Conservation (phyloP, 2,113 vertebrate species). For the Grammomys dolichurus region DNA sequence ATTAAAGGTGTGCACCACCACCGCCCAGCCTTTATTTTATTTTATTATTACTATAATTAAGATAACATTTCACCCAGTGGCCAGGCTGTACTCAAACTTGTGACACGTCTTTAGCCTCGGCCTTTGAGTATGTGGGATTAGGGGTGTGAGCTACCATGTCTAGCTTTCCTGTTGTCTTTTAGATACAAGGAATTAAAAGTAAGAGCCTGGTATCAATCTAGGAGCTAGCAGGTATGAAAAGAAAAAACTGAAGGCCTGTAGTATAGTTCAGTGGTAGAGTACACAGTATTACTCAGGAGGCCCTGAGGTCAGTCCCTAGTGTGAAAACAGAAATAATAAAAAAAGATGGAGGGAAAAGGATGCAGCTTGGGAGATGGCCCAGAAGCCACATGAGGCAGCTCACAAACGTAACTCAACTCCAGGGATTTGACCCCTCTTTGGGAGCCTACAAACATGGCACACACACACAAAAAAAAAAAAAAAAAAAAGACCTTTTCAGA, state of each 20-base stretch:
- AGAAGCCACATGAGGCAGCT: not conserved
- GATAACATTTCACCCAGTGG: not conserved
- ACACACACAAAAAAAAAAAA: not conserved
- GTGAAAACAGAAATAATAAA: not conserved
- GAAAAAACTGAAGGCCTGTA: too few species aligned
- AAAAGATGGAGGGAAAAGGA: not conserved
- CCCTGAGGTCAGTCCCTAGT: not conserved
- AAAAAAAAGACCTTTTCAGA: not conserved
- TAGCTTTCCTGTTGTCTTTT: constrained; percentile 4
- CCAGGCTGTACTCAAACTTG: not conserved
- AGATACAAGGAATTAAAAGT: not conserved
- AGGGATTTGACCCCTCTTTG: not conserved
- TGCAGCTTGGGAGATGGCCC: not conserved
- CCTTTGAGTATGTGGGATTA: not conserved
- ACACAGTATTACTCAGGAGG: not conserved
- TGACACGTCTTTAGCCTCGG: not conserved
- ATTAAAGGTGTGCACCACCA: too few species aligned
- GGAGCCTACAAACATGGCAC: not conserved
- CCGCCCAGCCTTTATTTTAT: not conserved
- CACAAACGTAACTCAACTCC: not conserved
- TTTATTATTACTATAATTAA: not conserved
- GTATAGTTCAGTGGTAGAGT: not conserved
- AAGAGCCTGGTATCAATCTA: not conserved
- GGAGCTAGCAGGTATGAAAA: not conserved
- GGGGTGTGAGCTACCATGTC: not conserved